Conservation (phyloP, 2,797 vertebrate genomes). For the Enteromius paludinosus region DNA sequence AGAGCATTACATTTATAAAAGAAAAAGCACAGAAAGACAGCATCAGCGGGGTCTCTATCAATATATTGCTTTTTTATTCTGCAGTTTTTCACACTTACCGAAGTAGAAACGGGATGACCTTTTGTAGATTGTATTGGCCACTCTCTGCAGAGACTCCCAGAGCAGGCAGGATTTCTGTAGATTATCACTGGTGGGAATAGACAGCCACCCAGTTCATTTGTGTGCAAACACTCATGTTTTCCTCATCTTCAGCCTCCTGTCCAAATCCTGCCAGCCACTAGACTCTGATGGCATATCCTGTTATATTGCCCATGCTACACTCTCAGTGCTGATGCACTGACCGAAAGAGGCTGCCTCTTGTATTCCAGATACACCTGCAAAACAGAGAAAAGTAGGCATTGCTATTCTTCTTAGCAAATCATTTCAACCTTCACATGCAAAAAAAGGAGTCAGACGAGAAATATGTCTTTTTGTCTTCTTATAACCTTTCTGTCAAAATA, state of each 20-base stretch:
- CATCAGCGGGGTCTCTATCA: slow-evolving; percentile 3
- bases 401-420: slow-evolving; percentile 7
- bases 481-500: neutral
- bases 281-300: slow-evolving; percentile 59
- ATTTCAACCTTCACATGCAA: neutral
- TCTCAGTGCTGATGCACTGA: slow-evolving; percentile 54
- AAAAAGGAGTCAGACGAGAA: neutral
- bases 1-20: slow-evolving; percentile 4
- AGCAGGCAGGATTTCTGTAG: slow-evolving; percentile 67
- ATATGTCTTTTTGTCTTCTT: neutral
- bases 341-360: slow-evolving; percentile 45
- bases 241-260: slow-evolving; percentile 76
- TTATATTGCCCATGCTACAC: slow-evolving; percentile 60
- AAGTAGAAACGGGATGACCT: slow-evolving; percentile 62
- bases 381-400: slow-evolving; percentile 41
- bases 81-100: slow-evolving; percentile 54
- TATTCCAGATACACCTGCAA: slow-evolving; percentile 55
- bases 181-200: slow-evolving; percentile 72
- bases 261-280: slow-evolving; percentile 73
- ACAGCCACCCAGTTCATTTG: slow-evolving; percentile 74
- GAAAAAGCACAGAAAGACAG: slow-evolving; percentile 9
- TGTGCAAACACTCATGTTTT: slow-evolving; percentile 73
- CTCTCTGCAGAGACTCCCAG: slow-evolving; percentile 62
- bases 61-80: slow-evolving; percentile 20
- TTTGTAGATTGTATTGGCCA: slow-evolving; percentile 66